Evolutionary conservation across 2,113 vertebrate genomes (phyloP).

Genomic region (Myrmecophaga tridactyla): DNA sequence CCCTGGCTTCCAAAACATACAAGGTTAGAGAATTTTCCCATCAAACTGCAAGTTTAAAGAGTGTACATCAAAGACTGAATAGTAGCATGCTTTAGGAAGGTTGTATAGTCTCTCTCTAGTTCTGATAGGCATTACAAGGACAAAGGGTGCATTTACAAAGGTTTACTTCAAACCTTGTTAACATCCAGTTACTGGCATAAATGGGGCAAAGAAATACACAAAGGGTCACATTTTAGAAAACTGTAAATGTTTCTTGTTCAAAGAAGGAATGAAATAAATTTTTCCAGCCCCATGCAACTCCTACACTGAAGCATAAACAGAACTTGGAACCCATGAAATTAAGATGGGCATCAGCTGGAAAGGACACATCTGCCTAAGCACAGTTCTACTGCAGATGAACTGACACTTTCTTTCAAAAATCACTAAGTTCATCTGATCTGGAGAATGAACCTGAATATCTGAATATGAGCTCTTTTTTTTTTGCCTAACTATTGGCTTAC

Average conservation of each 20-base stretch:
- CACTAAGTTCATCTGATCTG: not conserved
- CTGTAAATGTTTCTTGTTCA: not conserved
- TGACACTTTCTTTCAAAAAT: not conserved
- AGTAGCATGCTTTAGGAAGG: not conserved
- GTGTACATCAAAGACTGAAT: not conserved
- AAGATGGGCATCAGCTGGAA: not conserved
- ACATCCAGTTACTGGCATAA: not conserved
- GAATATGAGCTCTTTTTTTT: not conserved
- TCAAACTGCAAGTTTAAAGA: not conserved
- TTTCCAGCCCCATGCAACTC: not conserved
- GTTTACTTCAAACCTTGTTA: not conserved
- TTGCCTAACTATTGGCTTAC: not conserved
- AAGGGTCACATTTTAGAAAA: not conserved
- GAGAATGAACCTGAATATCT: not conserved
- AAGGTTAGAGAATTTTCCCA: not conserved
- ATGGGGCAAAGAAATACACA: not conserved
- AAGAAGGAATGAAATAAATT: not conserved
- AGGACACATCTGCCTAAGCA: not conserved
- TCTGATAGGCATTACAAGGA: not conserved
- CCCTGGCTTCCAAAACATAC: not conserved
- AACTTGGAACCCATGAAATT: not conserved
- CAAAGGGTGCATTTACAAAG: not conserved
- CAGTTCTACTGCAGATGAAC: not conserved
- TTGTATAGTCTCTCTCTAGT: fast-evolving
- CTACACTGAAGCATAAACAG: not conserved